These are phyloP conservation scores for Siderastrea radians DNA, from an alignment of 92 coral and sea anemone species.

Conservation along the genomic window DNA sequence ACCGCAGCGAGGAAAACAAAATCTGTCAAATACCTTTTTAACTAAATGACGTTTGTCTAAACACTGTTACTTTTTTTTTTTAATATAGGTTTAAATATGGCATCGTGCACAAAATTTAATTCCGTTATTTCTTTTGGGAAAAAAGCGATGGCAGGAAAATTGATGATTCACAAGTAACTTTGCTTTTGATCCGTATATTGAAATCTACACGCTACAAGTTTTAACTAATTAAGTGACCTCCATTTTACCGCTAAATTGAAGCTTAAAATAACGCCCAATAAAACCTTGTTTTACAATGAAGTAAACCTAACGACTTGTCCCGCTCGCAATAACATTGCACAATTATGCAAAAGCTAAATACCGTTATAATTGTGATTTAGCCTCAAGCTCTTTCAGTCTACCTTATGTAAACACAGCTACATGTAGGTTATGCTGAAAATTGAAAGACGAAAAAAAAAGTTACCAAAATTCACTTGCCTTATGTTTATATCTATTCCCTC, in stretches of 20 bases:
- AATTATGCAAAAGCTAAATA: not conserved
- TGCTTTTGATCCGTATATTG: too few species aligned
- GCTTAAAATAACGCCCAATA: not conserved
- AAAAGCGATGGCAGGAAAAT: not conserved
- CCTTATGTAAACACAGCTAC: not conserved
- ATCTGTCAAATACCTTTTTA: not conserved
- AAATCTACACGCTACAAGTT: not conserved
- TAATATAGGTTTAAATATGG: not conserved
- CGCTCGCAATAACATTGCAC: not conserved
- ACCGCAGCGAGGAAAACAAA: conserved; percentile 8
- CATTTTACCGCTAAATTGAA: not conserved
- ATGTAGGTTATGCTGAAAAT: not conserved
- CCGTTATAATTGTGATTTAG: not conserved
- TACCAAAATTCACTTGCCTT: conserved; percentile 8
- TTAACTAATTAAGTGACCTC: not conserved
- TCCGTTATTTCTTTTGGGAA: not conserved
- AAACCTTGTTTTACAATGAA: not conserved
- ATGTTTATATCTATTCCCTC: not conserved
- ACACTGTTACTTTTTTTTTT: not conserved
- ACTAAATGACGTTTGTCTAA: not conserved
- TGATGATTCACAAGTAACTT: not conserved
- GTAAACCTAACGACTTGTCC: not conserved
- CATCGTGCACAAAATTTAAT: not conserved
- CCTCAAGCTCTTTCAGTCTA: not conserved
- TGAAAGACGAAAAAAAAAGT: not conserved